Conservation (phyloP, 2,888 invertebrate species). For the Nephrotoma flavescens region DNA sequence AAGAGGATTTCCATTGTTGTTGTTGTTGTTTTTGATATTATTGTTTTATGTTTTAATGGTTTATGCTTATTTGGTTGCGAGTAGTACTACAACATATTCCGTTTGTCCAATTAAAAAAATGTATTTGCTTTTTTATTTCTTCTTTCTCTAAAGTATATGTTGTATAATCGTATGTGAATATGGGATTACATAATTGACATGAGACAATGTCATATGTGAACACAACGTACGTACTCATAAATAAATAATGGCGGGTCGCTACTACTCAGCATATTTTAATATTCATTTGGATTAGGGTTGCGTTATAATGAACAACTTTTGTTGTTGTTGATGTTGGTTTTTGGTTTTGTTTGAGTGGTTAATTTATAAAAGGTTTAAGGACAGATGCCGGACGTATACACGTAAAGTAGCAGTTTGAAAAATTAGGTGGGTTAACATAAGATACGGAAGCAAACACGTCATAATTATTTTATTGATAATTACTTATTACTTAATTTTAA, state of each 20-base stretch:
- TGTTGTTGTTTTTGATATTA: not conserved
- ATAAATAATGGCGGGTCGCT: not conserved
- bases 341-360: not conserved
- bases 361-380: not conserved
- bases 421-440: not conserved
- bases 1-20: not conserved
- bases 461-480: too few relatives aligned
- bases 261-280: not conserved
- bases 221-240: too few relatives aligned
- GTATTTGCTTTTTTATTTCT: not conserved
- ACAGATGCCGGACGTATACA: not conserved
- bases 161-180: not conserved
- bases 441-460: too few relatives aligned
- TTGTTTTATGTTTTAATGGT: not conserved
- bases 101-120: not conserved
- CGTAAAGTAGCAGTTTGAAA: not conserved
- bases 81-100: not conserved
- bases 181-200: not conserved
- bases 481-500: too few relatives aligned
- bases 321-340: not conserved
- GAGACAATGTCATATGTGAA: not conserved
- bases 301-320: not conserved
- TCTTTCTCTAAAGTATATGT: not conserved
- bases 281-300: not conserved
- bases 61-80: not conserved